phyloP scores from a whole-genome alignment of 2,888 invertebrate species.

The Alviniconcha strummeri region DNA sequence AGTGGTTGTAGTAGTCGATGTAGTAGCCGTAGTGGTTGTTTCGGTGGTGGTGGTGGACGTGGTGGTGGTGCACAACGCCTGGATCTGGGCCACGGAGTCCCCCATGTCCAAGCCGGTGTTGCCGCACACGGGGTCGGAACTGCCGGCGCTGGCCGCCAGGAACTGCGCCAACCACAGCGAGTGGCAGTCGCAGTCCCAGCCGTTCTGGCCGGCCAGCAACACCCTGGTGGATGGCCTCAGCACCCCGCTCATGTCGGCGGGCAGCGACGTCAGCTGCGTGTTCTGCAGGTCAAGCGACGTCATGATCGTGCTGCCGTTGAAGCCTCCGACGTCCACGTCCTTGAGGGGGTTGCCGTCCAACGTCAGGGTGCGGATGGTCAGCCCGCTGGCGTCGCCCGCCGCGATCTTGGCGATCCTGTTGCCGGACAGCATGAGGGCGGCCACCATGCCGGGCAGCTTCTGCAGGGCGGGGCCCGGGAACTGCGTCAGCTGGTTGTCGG shows the following conservation, averaged over 20 bases:
- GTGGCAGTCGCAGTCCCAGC: conserved; percentile 57
- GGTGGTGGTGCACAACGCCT: conserved; percentile 41
- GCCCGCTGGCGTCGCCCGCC: conserved; percentile 36
- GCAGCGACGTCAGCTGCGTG: conserved; percentile 38
- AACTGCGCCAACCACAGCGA: conserved; percentile 52
- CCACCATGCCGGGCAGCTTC: not conserved
- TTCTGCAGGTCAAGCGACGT: conserved; percentile 43
- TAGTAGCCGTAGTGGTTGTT: conserved; percentile 12
- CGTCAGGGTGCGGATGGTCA: conserved; percentile 44
- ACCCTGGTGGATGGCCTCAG: conserved; percentile 6
- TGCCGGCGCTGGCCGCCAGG: conserved; percentile 26
- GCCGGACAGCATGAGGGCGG: conserved; percentile 10
- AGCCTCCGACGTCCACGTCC: conserved; percentile 45
- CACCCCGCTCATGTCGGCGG: conserved; percentile 17
- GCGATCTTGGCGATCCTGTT: conserved; percentile 42
- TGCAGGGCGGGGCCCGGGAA: conserved; percentile 44
- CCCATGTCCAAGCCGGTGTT: conserved; percentile 42
- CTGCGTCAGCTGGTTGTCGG: conserved; percentile 43
- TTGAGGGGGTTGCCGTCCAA: conserved; percentile 46
- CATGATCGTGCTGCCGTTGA: conserved; percentile 45
- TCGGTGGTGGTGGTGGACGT: conserved; percentile 39
- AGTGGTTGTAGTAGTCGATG: conserved; percentile 13
- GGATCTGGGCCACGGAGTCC: conserved; percentile 38
- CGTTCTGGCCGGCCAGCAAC: conserved; percentile 25
- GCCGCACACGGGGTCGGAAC: conserved; percentile 44